Base-by-base conservation (phyloP, 1,140 invertebrate genomes). In the Kradibia gibbosae region DNA sequence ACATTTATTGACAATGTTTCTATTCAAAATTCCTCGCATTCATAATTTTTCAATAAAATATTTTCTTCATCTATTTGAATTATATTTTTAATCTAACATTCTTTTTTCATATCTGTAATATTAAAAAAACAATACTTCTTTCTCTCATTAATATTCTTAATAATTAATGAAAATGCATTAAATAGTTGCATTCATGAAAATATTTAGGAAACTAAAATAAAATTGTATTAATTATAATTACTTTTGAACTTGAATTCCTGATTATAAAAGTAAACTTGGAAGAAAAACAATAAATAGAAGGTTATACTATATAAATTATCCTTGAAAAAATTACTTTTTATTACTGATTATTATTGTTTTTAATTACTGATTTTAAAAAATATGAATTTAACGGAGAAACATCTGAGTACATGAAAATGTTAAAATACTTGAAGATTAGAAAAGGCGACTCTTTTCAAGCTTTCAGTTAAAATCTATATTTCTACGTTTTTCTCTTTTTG, bases 1-100 rank as follows among this genome's bases (percentile, higher is more conserved):
- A 15, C 75, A 67, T 67, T 78, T 78, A 67, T 78, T 67, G 75
- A 78, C 75, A 34, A 67, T 78, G 20, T 53, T 78, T 67, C 53
- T 45, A 50, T n/a, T n/a, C 11, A 28, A 78, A 77, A 45, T 48
- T 65, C 39, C 8, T 0, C 36, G 53, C 28, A 4, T 60, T 42
- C 25, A 20, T 75, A 39, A 53, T 36, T 73, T 70, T 11, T 50
- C 25, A n/a, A n/a, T 5, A 4, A 31, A 72, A 72, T 25, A 8
- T 17, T 72, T 39, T 17, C 20, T 39, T 65, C 36, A 65, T 36
- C 17, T 17, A 20, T 22, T 36, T 39, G 1, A 67, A 67, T 39
- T n/a, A 39, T 15, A 39, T 22, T 67, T 65, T 39, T 22, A n/a
- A n/a, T 67, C 62, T 39, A 39, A 39, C 20, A 17, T 36, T 22